Evolutionary conservation across 1,140 invertebrate genomes (phyloP).

Genomic region (Drosophila mauritiana): DNA sequence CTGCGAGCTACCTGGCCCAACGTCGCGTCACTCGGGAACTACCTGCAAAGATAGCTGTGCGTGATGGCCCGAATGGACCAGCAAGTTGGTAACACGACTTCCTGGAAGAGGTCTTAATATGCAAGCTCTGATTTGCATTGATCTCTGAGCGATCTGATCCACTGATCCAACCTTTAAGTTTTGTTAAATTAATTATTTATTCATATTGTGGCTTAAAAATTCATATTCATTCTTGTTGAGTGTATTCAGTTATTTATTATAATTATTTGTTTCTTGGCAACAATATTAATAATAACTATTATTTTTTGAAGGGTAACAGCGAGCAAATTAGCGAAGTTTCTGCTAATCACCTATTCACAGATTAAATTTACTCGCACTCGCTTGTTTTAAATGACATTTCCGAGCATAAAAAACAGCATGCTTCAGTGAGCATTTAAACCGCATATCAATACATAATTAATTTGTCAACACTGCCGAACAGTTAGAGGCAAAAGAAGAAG

Average conservation of each 20-base stretch:
- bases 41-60: constrained; percentile 29
- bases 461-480: constrained; percentile 14
- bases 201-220: no score
- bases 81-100: constrained; percentile 9
- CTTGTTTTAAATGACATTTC: not conserved
- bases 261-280: no score
- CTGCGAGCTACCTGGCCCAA: constrained; percentile 25
- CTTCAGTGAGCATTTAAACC: constrained; percentile 1
- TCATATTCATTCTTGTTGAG: no score
- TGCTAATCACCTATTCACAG: not conserved
- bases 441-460: constrained; percentile 53
- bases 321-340: not conserved
- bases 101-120: constrained; percentile 2
- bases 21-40: constrained; percentile 6
- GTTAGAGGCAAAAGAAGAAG: not conserved
- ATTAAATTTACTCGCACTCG: constrained; percentile 1
- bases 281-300: not conserved
- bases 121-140: not conserved
- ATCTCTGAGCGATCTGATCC: not conserved
- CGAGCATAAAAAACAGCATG: not conserved
- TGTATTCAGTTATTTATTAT: no score
- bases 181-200: no score
- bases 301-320: not conserved
- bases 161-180: not conserved
- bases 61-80: constrained; percentile 22